These are phyloP conservation scores for Heliconius aoede DNA, from an alignment of 2,888 invertebrate species.

Conservation along the genomic window DNA sequence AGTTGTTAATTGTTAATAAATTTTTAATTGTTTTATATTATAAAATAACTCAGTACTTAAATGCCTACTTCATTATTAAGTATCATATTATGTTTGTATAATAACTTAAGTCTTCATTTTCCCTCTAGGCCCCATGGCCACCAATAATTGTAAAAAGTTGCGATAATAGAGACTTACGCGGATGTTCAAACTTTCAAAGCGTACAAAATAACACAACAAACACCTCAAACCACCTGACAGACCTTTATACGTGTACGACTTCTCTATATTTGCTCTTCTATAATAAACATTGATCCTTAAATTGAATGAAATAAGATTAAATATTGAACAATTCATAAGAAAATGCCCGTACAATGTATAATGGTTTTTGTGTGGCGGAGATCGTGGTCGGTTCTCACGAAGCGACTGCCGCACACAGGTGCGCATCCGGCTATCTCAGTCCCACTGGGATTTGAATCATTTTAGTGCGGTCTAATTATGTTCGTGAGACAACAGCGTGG, in stretches of 20 bases:
- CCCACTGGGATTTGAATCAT: constrained; percentile 66
- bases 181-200: constrained; percentile 67
- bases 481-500: constrained; percentile 57
- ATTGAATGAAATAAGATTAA: constrained; percentile 40
- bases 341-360: constrained; percentile 20
- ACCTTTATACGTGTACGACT: constrained; percentile 49
- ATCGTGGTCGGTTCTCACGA: constrained; percentile 79
- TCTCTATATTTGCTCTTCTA: neutral
- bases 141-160: constrained; percentile 67
- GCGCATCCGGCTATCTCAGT: constrained; percentile 80
- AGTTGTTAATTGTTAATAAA: too few species aligned
- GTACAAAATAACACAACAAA: constrained; percentile 80
- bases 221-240: constrained; percentile 66
- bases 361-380: constrained; percentile 52
- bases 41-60: too few species aligned
- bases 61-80: too few species aligned
- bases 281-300: constrained; percentile 32
- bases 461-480: constrained; percentile 68
- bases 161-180: constrained; percentile 73
- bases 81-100: too few species aligned
- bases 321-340: constrained; percentile 30
- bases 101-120: neutral
- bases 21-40: too few species aligned
- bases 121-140: constrained; percentile 53
- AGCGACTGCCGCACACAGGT: constrained; percentile 71